Conservation (phyloP, 2,113 vertebrate species). For the Mungos mungo region DNA sequence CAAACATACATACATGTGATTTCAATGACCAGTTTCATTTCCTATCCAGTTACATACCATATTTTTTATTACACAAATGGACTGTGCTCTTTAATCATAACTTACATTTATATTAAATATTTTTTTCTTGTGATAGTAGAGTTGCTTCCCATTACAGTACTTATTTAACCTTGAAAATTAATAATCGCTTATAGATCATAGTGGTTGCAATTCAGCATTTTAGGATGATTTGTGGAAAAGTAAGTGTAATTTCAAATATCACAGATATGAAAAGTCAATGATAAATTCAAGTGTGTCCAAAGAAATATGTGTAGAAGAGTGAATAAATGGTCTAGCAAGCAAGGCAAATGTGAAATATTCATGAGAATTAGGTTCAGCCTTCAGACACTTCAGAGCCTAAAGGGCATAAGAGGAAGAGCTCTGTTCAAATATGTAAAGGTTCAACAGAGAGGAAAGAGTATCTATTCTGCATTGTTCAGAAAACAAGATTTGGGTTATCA, state of each 20-base stretch:
- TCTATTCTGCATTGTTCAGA: not conserved
- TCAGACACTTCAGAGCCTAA: not conserved
- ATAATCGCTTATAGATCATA: constrained; percentile 9
- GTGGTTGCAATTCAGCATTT: not conserved
- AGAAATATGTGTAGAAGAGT: not conserved
- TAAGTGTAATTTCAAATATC: not conserved
- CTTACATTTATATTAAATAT: not conserved
- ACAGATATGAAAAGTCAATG: constrained; percentile 19
- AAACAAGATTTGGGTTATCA: not conserved
- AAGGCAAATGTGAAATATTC: not conserved
- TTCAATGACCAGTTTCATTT: not conserved
- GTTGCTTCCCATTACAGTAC: not conserved
- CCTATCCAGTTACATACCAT: not conserved
- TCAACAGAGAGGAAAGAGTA: not conserved
- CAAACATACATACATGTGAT: not conserved
- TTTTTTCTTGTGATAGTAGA: constrained; percentile 11
- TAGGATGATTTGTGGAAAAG: not conserved
- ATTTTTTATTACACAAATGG: not conserved
- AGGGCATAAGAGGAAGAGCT: not conserved
- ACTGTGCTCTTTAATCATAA: not conserved
- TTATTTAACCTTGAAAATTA: constrained; percentile 30
- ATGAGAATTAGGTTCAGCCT: not conserved
- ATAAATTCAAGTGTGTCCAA: not conserved
- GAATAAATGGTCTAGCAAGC: not conserved
- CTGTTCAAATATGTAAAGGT: not conserved